Base-by-base conservation (phyloP, 2,113 vertebrate species). In the Channa argus region DNA sequence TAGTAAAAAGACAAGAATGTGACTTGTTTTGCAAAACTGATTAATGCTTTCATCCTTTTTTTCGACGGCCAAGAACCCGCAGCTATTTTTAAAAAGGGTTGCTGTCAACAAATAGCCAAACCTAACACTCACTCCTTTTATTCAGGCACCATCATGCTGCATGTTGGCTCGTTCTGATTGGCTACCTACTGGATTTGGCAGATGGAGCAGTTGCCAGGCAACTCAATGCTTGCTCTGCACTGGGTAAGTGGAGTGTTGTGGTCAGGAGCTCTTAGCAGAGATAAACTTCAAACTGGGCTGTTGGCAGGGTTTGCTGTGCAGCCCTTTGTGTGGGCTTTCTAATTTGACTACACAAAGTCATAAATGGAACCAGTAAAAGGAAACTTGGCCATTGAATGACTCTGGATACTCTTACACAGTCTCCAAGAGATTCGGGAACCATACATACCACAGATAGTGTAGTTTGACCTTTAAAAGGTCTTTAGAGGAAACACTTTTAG, bases 121-220 rank as follows among this genome's bases (percentile, higher is more conserved):
- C 24, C 33, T 62, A 38, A 61, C 80, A 33, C 70, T 61, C 12
- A 11, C 5, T 36, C 15, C 24, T 84, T 84, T 60, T 80, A 61
- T 74, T 6, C 79, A 98, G 97, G 89, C 95, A 95, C 64, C 85
- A 93, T 74, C 90, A 95, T 24, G 92, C 93, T n/a, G 95, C 97
- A 0, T 96, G 96, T 87, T 98, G 97, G 97, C 91, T 98, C 83
- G 92, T 98, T 53, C 94, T 98, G 78, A 91, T 96, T 68, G 95
- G 97, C 13, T 98, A 98, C 86, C 94, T 98, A 47, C 88, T 98
- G 58, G 96, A 98, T 77, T 91, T 96, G 82, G 96, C 95, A 0
- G 94, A 97, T 1, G 95, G 96, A 24, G 94, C 97, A 0, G 95
- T 97, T 63, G 96, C 95, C 77, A 95, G 96, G 71, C 94, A 85